Conservation (phyloP, 2,888 invertebrate genomes). For the Hyposoter dolosus region DNA sequence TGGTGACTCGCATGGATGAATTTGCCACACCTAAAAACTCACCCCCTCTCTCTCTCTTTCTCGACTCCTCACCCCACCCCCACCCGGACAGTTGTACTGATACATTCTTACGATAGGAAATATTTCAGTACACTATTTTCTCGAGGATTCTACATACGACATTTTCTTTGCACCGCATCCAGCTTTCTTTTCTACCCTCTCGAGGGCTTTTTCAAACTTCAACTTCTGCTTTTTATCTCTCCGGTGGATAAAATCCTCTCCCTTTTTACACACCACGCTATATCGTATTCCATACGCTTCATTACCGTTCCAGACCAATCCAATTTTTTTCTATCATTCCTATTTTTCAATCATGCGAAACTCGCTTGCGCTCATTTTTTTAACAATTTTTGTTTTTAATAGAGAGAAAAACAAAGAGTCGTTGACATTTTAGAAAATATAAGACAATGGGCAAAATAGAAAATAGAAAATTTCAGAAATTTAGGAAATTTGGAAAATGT, state of each 20-base stretch:
- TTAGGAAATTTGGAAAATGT: too few relatives aligned
- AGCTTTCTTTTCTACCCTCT: background rate
- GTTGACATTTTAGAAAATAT: too few relatives aligned
- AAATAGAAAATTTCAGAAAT: too few relatives aligned
- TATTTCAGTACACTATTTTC: background rate
- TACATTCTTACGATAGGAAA: constrained; percentile 15
- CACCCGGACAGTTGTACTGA: constrained; percentile 19
- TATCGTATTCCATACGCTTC: background rate
- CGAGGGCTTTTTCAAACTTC: constrained; percentile 10
- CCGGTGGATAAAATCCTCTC: background rate
- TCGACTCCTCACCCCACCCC: background rate
- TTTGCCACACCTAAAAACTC: constrained; percentile 65
- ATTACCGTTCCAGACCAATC: background rate
- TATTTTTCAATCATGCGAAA: background rate
- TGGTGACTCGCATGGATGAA: constrained; percentile 56
- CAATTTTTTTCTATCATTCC: background rate
- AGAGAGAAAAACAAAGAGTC: background rate
- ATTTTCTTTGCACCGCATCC: constrained; percentile 7
- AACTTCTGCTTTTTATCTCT: background rate
- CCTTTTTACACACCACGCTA: background rate
- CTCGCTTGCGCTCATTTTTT: background rate
- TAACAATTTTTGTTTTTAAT: background rate
- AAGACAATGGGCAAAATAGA: background rate
- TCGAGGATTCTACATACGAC: background rate
- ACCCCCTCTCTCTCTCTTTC: background rate